Conservation (phyloP, 2,797 vertebrate genomes). For the Gobio occitaniae region DNA sequence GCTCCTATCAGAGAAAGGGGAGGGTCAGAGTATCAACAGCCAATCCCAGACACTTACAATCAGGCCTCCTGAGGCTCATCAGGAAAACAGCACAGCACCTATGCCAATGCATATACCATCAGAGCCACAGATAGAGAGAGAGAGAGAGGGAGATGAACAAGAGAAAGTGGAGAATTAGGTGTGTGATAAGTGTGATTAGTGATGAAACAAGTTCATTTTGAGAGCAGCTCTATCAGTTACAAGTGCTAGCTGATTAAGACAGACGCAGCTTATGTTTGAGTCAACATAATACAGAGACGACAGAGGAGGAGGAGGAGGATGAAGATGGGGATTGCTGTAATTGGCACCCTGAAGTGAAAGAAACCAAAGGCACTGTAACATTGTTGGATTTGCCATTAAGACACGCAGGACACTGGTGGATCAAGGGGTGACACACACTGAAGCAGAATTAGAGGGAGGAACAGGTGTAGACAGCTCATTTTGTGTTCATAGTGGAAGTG, state of each 20-base stretch:
- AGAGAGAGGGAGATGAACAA: constrained; percentile 2
- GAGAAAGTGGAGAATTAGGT: not conserved
- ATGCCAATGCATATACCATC: not conserved
- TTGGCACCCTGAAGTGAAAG: constrained; percentile 4
- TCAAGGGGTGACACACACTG: not conserved
- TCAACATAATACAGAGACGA: not conserved
- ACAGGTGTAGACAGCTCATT: not conserved
- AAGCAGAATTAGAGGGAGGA: constrained; percentile 13
- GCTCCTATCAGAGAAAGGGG: not conserved
- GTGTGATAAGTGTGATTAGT: constrained; percentile 4
- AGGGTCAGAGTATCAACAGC: constrained; percentile 17
- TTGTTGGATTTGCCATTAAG: not conserved
- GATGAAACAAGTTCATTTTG: constrained; percentile 17
- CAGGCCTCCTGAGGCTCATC: constrained; percentile 27
- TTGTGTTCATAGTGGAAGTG: not conserved
- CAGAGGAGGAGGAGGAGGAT: not conserved
- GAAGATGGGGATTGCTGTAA: not conserved
- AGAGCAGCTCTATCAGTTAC: constrained; percentile 18
- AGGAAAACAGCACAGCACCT: constrained; percentile 24
- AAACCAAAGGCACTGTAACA: not conserved
- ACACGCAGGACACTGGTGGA: not conserved
- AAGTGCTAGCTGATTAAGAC: constrained; percentile 21
- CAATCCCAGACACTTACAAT: constrained; percentile 15
- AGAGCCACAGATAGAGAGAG: not conserved
- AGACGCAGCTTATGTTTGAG: constrained; percentile 1